These are phyloP conservation scores for Spodoptera picta DNA, from an alignment of 2,888 invertebrate genomes.

Conservation along the genomic window DNA sequence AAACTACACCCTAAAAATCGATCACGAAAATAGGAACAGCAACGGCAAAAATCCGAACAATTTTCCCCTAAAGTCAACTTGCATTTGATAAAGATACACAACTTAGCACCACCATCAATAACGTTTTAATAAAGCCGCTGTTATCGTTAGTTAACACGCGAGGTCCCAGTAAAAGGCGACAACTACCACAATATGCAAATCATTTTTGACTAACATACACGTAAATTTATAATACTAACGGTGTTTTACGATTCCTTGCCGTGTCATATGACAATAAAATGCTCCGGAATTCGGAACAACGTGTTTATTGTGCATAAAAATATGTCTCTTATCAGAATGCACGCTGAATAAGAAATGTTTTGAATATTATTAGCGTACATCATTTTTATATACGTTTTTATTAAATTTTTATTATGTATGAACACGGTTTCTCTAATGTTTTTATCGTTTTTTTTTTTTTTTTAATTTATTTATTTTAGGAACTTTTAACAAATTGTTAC, in stretches of 20 bases:
- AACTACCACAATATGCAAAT: conserved; percentile 83
- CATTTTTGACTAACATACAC: conserved; percentile 68
- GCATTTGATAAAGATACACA: conserved; percentile 69
- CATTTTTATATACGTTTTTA: conserved; percentile 63
- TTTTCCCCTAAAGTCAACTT: conserved; percentile 46
- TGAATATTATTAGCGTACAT: conserved; percentile 71
- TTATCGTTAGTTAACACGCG: conserved; percentile 77
- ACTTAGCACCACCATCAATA: conserved; percentile 75
- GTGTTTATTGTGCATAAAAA: conserved; percentile 81
- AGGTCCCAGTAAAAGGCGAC: conserved; percentile 70
- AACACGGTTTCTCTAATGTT: conserved; percentile 51
- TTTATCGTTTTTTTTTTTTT: no score
- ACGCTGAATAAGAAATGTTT: conserved; percentile 64
- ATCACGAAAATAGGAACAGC: no score
- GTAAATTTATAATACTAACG: conserved; percentile 76
- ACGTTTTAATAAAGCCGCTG: conserved; percentile 75
- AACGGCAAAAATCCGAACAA: conserved; percentile 9
- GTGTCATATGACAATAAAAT: conserved; percentile 83
- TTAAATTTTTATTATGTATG: conserved; percentile 59
- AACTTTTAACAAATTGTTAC: no score
- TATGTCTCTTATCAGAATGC: conserved; percentile 70
- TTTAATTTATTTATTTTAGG: no score
- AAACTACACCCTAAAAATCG: no score
- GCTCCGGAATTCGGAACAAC: conserved; percentile 75
- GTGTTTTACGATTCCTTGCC: conserved; percentile 76